Base-by-base conservation (phyloP, 2,888 invertebrate genomes). In the Trisateles emortualis region DNA sequence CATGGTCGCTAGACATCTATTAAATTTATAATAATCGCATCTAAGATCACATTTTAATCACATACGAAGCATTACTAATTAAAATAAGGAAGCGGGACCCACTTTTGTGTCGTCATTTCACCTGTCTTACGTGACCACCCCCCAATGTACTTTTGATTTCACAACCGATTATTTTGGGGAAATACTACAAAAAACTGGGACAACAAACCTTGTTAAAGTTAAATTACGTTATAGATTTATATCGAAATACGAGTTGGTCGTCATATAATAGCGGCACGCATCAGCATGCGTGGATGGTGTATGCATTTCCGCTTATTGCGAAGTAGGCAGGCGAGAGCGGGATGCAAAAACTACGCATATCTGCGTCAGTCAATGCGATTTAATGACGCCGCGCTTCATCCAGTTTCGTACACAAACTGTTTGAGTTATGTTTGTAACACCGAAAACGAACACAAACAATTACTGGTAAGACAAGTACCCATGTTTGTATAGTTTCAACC, bases 81-180 rank as follows among this genome's bases (percentile, higher is more conserved):
- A 66, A 62, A 59, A 68, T 61, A 43, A 59, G 68, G 72, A 72
- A 70, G 58, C 59, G 59, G 59, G 44, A 35, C 45, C 47, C 52
- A 56, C n/a, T 66, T 66, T 62, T 57, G 59, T 62, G 45, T 64
- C 55, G 59, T 68, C 62, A 64, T 64, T 72, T 62, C 72, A 72
- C 72, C 72, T 72, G 72, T 68, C 63, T 45, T 49, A 47, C 38
- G 24, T 46, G 59, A 57, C 60, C 70, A 61, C 46, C 61, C 62
- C 52, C 46, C 56, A 52, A 54, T 47, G 60, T 59, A 59, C 49
- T 51, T 66, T 61, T 79, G 88, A 88, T 89, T 84, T 82, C 74
- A 78, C 76, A 70, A 67, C 50, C 68, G 87, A 88, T 89, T 86
- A 78, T 69, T 40, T 71, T 56, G 22, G 43, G 71, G 56, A 60